Evolutionary conservation across 1,140 invertebrate genomes (phyloP), one percentile per base, ranked within the genome.

Genomic region (Cotesia typhae): DNA sequence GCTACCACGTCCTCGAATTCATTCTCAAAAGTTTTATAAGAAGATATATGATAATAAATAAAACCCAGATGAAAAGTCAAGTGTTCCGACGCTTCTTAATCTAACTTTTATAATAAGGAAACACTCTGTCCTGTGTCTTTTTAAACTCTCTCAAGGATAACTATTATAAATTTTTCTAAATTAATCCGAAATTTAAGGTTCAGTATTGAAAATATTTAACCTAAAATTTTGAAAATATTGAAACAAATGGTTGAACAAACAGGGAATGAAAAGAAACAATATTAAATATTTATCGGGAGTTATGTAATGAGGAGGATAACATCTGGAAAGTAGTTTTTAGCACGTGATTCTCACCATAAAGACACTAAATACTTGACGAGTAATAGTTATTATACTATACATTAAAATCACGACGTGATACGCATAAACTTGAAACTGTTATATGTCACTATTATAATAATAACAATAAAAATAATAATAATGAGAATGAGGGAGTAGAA

Each of bases 351-450:
- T 63, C 63, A 66, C n/a, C 70, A 65, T 71, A 71, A 71, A 71
- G 61, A 65, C 4, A 52, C 63, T 71, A 66, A 66, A 51, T 66
- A 66, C 38, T 66, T 14, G 37, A 37, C 9, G 63, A 17, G 7
- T 37, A 14, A 66, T n/a, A 66, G 64, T 66, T 14, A 38, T 36
- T 20, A 47, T 61, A 12, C 38, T 47, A 67, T 63, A 57, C 70
- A 72, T 67, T 71, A 60, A 67, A 72, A 72, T 72, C 64, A 38
- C 55, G 38, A 67, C 70, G 70, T 72, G 70, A 57, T 57, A 72
- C 70, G 70, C 70, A 72, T 72, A 67, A 67, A 72, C 41, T n/a
- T 4, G 7, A 14, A n/a, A 17, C 53, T 14, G 36, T 36, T 61
- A 61, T 55, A n/a, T 20, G n/a, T 6, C 3, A 20, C 1, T 59